Percentiles rank a stretch among this genome's conserved stretches.
Evolutionary conservation across 2,113 vertebrate species (phyloP).

Genomic region (Tachycineta bicolor): DNA sequence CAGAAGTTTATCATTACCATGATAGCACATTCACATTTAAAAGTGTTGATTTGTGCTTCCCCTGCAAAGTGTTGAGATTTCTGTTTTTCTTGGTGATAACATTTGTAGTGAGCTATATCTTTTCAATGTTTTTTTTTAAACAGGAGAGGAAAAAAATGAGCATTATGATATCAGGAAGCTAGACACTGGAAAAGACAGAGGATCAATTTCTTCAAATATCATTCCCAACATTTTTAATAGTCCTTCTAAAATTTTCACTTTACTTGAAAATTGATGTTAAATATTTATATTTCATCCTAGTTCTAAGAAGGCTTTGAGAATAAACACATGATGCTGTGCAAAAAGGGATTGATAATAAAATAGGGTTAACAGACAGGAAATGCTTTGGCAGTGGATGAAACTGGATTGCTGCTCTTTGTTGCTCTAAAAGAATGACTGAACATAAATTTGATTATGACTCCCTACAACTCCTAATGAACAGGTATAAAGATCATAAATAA

Average conservation of each 20-base stretch:
- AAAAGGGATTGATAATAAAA: background rate
- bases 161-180: background rate
- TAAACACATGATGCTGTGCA: background rate
- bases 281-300: background rate
- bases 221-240: background rate
- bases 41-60: background rate
- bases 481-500: background rate
- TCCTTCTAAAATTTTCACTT: background rate
- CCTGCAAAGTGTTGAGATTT: background rate
- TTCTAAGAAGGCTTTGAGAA: background rate
- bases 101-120: background rate
- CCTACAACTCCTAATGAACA: background rate
- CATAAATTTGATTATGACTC: background rate
- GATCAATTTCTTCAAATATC: background rate
- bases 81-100: background rate
- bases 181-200: background rate
- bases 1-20: background rate
- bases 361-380: background rate
- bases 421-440: slow-evolving; percentile 13
- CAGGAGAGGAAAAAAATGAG: background rate
- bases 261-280: background rate
- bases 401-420: background rate
- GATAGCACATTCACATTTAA: background rate
- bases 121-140: background rate
- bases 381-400: background rate